Conservation (phyloP, 2,113 vertebrate genomes). For the Arenaria interpres region DNA sequence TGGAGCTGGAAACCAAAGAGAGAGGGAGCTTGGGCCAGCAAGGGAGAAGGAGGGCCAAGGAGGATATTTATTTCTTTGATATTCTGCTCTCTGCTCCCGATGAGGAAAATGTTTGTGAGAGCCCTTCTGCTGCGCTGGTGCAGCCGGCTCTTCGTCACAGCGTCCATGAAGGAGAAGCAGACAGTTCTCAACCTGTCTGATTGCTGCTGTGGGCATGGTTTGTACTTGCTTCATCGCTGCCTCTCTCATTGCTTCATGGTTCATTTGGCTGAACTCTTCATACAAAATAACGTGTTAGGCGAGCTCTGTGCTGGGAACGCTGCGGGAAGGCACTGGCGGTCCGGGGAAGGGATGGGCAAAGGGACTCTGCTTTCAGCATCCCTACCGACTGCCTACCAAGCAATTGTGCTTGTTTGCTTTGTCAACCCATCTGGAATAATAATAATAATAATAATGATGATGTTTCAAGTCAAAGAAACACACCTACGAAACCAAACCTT, state of each 20-base stretch:
- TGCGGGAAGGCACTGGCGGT: not conserved
- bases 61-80: not conserved
- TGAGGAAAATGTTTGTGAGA: not conserved
- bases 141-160: not conserved
- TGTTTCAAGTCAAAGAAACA: slow-evolving; percentile 10
- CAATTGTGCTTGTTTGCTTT: not conserved
- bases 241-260: slow-evolving; percentile 15
- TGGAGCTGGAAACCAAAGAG: not conserved
- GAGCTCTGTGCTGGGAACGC: not conserved
- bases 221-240: slow-evolving; percentile 37
- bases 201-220: slow-evolving; percentile 20
- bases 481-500: not conserved
- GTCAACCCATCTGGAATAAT: not conserved
- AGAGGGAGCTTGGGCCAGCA: not conserved
- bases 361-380: slow-evolving; percentile 23
- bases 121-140: accelerated
- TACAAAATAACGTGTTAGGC: not conserved
- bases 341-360: not conserved
- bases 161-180: not conserved
- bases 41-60: not conserved
- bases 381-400: accelerated
- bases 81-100: not conserved
- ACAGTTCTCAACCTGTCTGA: slow-evolving; percentile 52
- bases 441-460: not conserved
- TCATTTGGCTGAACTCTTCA: slow-evolving; percentile 46